Evolutionary conservation across 2,888 invertebrate genomes (phyloP), one percentile per base, ranked within the genome.

Genomic region (Lordiphosa andalusiaca): DNA sequence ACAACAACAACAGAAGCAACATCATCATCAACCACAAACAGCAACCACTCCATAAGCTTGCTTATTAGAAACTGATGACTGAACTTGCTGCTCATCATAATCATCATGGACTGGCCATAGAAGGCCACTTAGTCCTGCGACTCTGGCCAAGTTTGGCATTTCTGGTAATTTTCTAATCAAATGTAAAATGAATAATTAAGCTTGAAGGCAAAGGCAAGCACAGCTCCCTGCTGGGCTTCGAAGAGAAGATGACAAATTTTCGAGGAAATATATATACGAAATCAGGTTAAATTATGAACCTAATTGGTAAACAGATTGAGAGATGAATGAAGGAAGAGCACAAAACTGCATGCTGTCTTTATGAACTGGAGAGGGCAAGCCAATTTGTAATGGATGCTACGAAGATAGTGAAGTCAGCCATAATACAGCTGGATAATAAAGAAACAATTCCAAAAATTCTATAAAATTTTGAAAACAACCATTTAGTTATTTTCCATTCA

Each of bases 1-100:
- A 1, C 6, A 7, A 5, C 39, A 47, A 19, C 19, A 19, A 4
- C 6, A 7, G 6, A 41, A 19, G 23, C 19, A 19, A 23, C 10
- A 10, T 21, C 19, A 19, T 41, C 10, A 10, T 21, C 19, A 5
- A 35, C 33, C 21, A 30, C 19, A 19, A 10, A 53, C 41, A 19
- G 19, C 25, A 6, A 6, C 25, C 25, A 25, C 25, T 6, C 25
- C 6, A 49, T 30, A 23, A 63, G 60, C 59, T 63, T 69, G 60
- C 57, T 38, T 46, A 69, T 63, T 64, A 64, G 48, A 55, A 35
- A 71, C 58, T 53, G 63, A 65, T 68, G 71, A 39, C 44, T 63
- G 48, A 49, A 55, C 60, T 46, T 38, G 23, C 37, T 40, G 52
- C 46, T 59, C 47, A 51, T 53, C 51, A 53, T 49, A 49, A 51